Evolutionary conservation across 2,113 vertebrate genomes (phyloP).

Genomic region (Drymodes brunneopygia): DNA sequence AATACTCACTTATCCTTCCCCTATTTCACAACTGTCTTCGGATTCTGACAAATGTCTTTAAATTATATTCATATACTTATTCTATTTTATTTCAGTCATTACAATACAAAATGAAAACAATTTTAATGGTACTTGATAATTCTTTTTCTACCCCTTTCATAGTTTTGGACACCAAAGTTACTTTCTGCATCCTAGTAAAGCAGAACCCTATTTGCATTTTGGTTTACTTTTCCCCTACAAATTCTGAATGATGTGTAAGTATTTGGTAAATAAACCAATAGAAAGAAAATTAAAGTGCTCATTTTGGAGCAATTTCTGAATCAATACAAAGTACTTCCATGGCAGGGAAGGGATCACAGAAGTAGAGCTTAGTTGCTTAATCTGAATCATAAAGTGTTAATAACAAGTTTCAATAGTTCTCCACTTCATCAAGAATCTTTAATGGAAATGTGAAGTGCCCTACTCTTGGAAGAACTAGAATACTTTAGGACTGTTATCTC

Average conservation of each 20-base stretch:
- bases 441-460: neutral
- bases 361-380: neutral
- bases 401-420: neutral
- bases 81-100: neutral
- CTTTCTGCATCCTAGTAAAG: neutral
- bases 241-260: neutral
- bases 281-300: neutral
- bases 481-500: neutral
- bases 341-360: neutral
- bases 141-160: neutral
- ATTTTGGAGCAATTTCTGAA: conserved; percentile 17
- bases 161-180: neutral
- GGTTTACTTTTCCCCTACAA: neutral
- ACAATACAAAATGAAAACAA: neutral
- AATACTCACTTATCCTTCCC: neutral
- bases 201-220: neutral
- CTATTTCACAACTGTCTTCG: neutral
- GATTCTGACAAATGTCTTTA: neutral
- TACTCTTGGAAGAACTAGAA: neutral
- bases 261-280: conserved; percentile 6
- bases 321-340: neutral
- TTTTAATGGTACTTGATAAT: neutral
- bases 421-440: neutral
- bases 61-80: neutral
- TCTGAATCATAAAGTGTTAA: neutral